A percentile compares a stretch with the other conserved stretches of the same genome.
phyloP scores from a whole-genome alignment of 2,888 invertebrate species.

The Ophioninae sp. region DNA sequence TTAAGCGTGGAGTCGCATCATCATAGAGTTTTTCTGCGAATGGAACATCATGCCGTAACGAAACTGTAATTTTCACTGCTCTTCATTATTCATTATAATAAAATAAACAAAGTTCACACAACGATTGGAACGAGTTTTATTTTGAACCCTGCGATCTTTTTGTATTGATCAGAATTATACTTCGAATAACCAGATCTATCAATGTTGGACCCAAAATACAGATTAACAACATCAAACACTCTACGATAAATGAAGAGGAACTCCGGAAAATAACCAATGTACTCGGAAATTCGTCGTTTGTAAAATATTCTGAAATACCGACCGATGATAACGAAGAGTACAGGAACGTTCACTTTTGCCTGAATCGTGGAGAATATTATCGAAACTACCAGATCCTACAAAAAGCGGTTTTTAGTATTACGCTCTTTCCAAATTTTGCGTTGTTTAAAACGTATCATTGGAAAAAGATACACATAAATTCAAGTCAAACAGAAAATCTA shows the following conservation, averaged over 20 bases:
- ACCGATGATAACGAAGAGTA: not conserved
- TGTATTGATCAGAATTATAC: not conserved
- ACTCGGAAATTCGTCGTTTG: not conserved
- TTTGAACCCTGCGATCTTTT: not conserved
- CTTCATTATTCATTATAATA: slow-evolving; percentile 56
- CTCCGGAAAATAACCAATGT: not conserved
- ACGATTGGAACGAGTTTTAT: not conserved
- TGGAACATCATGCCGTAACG: slow-evolving; percentile 36
- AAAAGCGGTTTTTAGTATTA: not conserved
- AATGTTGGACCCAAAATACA: not conserved
- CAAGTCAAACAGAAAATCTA: no score
- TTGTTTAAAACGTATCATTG: not conserved
- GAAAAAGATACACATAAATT: not conserved
- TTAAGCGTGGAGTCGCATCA: slow-evolving; percentile 6
- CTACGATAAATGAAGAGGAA: not conserved
- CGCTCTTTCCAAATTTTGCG: no score
- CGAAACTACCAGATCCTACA: slow-evolving; percentile 6
- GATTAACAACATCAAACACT: not conserved
- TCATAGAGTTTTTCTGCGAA: slow-evolving; percentile 36
- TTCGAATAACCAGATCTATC: not conserved
- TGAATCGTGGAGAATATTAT: not conserved
- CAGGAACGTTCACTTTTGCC: not conserved
- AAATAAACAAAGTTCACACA: slow-evolving; percentile 50
- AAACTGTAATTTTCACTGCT: slow-evolving; percentile 47
- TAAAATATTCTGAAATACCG: not conserved